Conservation (phyloP, 2,113 vertebrate species). For the Cebus imitator region DNA sequence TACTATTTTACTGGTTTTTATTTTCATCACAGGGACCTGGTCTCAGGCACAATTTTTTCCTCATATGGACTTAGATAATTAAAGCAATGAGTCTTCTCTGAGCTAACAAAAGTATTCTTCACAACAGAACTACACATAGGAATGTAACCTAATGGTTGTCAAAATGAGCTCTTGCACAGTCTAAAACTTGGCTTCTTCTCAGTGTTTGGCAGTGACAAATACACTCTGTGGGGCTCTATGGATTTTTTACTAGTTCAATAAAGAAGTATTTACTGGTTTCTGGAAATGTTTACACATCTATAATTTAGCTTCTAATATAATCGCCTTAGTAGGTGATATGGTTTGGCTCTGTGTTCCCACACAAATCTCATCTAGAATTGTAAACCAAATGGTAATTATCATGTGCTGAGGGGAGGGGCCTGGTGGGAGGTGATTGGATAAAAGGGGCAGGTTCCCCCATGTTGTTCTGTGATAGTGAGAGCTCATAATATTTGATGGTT, state of each 20-base stretch:
- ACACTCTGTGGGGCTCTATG: not conserved
- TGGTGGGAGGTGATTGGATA: no score
- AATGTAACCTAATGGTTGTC: not conserved
- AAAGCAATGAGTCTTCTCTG: not conserved
- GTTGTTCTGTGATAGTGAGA: no score
- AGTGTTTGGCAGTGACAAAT: not conserved
- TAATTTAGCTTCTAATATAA: not conserved
- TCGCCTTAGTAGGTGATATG: not conserved
- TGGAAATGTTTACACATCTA: not conserved
- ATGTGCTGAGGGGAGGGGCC: no score
- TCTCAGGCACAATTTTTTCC: not conserved
- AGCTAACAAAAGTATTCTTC: not conserved
- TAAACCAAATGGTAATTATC: no score
- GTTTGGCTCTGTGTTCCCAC: no score
- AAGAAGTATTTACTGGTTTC: slow-evolving; percentile 28
- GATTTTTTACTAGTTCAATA: slow-evolving; percentile 41
- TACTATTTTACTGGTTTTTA: slow-evolving; percentile 21
- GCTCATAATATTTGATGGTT: no score
- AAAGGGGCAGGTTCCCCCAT: no score
- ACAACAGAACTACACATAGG: not conserved
- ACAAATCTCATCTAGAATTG: no score
- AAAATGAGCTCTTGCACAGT: not conserved
- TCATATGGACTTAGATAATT: not conserved
- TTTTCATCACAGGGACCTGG: not conserved
- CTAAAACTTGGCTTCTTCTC: not conserved